Evolutionary conservation across 2,113 vertebrate species (phyloP).

Genomic region (Charadrius vociferus): DNA sequence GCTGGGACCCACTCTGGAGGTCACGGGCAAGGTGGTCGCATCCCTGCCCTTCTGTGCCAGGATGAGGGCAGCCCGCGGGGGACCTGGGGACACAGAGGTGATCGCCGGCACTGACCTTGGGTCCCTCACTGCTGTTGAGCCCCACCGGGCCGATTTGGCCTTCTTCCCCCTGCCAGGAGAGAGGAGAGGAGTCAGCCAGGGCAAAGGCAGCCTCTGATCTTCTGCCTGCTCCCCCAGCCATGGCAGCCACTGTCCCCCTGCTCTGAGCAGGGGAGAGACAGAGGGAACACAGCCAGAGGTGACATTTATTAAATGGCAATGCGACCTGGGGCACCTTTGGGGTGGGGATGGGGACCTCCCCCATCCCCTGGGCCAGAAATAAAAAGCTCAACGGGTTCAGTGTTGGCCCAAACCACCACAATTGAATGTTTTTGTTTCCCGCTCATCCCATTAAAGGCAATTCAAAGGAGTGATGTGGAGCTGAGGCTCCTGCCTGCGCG

Average conservation of each 20-base stretch:
- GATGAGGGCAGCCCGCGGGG: fast-evolving
- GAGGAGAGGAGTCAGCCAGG: neutral
- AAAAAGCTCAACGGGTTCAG: fast-evolving
- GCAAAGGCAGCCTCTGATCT: neutral
- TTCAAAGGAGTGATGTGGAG: neutral
- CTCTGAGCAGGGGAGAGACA: fast-evolving
- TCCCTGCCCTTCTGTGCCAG: fast-evolving
- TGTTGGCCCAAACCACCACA: neutral
- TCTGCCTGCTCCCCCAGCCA: neutral
- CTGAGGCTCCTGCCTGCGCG: neutral
- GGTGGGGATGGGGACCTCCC: neutral
- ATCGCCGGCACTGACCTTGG: conserved; percentile 75
- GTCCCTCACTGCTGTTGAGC: conserved; percentile 77
- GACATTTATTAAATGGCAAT: neutral
- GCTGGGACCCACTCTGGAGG: neutral
- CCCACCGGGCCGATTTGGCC: conserved; percentile 80
- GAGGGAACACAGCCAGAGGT: fast-evolving
- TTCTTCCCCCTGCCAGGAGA: conserved; percentile 78
- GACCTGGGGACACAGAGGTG: fast-evolving
- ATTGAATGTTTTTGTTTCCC: neutral
- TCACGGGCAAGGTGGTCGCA: neutral
- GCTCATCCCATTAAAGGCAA: no score
- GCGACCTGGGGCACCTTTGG: neutral
- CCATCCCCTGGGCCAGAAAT: fast-evolving
- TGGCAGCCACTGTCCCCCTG: neutral